Conservation (phyloP, 2,797 vertebrate genomes). For the Naso thynnoides region DNA sequence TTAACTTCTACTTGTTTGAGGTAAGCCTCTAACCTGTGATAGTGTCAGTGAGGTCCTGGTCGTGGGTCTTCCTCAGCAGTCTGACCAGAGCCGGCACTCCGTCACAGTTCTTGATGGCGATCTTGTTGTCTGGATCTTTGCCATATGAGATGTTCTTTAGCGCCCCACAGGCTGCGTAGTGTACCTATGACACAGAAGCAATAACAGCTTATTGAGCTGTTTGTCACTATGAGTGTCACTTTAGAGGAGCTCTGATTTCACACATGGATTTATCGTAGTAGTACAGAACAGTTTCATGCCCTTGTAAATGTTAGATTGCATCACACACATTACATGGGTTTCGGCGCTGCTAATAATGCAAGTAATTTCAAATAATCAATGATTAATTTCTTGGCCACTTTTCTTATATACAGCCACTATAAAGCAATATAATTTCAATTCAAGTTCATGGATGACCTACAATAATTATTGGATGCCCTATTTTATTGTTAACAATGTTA, state of each 20-base stretch:
- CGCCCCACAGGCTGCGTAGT: constrained; percentile 94
- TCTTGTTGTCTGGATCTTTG: constrained; percentile 95
- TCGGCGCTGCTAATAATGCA: not conserved
- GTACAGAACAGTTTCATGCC: not conserved
- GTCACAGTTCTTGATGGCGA: constrained; percentile 98
- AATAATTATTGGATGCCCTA: not conserved
- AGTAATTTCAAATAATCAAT: constrained; percentile 4
- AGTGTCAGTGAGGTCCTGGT: constrained; percentile 94
- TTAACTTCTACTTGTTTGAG: not conserved
- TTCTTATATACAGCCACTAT: constrained; percentile 12
- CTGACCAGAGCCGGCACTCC: constrained; percentile 92
- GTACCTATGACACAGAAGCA: constrained; percentile 70
- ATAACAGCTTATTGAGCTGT: constrained; percentile 13
- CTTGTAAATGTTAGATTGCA: not conserved
- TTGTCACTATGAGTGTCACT: constrained; percentile 1
- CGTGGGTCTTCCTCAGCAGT: constrained; percentile 91
- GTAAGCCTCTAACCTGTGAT: constrained; percentile 88
- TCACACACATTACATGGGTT: not conserved
- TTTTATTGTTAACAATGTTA: not conserved
- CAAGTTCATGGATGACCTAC: not conserved
- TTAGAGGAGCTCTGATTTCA: not conserved
- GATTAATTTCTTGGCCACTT: constrained; percentile 3
- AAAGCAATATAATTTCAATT: not conserved
- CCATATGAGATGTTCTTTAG: constrained; percentile 98
- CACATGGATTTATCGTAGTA: not conserved